These are phyloP conservation scores for Corythoichthys haematopterus DNA, from an alignment of 2,113 vertebrate species.

Conservation along the genomic window DNA sequence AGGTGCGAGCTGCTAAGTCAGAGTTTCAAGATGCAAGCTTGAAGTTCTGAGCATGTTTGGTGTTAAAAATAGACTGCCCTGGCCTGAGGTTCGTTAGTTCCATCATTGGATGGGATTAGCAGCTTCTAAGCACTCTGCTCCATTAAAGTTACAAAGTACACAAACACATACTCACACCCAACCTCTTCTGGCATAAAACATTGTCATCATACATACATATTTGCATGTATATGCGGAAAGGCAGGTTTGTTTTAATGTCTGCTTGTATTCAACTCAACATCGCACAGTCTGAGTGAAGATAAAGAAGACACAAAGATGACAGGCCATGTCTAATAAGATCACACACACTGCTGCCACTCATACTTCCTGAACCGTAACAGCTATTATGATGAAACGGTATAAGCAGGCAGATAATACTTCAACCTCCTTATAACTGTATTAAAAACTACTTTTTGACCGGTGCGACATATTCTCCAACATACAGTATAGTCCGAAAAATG, in stretches of 20 bases:
- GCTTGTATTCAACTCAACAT: constrained; percentile 20
- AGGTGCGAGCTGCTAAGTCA: constrained; percentile 49
- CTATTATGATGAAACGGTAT: neutral
- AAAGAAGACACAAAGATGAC: constrained; percentile 15
- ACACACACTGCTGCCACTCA: neutral
- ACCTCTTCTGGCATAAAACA: constrained; percentile 2
- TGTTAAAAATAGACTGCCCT: constrained; percentile 55
- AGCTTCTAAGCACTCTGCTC: constrained; percentile 43
- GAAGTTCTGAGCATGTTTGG: constrained; percentile 49
- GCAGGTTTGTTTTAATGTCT: constrained; percentile 20
- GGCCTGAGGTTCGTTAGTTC: constrained; percentile 46
- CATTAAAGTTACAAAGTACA: constrained; percentile 20
- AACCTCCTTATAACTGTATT: neutral
- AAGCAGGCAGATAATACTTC: neutral
- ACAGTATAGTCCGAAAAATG: no score
- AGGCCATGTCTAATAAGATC: neutral
- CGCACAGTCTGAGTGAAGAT: constrained; percentile 14
- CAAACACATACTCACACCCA: neutral
- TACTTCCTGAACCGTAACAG: neutral
- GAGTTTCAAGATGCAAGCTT: constrained; percentile 38
- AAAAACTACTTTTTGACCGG: neutral
- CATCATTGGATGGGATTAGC: constrained; percentile 38
- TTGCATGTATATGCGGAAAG: constrained; percentile 1
- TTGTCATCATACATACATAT: neutral
- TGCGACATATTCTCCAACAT: no score